These are phyloP conservation scores for Origma solitaria DNA, from an alignment of 2,113 vertebrate genomes.

Conservation along the genomic window DNA sequence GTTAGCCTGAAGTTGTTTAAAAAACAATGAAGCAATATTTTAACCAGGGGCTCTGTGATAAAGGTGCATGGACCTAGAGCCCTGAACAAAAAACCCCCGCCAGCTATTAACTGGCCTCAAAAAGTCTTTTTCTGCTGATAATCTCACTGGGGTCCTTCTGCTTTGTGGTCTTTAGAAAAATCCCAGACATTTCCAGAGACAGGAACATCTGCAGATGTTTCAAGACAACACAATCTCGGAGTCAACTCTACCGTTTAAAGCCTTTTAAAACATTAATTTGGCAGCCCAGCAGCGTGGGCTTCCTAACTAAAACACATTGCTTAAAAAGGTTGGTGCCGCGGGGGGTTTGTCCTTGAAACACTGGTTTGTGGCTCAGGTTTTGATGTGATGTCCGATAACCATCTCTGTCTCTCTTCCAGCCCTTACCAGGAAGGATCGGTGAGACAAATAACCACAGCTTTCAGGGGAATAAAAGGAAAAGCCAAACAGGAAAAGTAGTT, in stretches of 20 bases:
- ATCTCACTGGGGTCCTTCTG: not conserved
- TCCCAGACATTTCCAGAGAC: not conserved
- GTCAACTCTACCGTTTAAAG: not conserved
- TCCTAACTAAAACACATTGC: not conserved
- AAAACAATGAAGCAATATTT: not conserved
- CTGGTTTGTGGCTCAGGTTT: not conserved
- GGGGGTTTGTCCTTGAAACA: not conserved
- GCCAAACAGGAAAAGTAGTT: slow-evolving; percentile 50
- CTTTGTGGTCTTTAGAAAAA: not conserved
- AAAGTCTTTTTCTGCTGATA: not conserved
- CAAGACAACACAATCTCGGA: not conserved
- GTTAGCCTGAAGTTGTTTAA: not conserved
- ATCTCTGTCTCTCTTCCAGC: slow-evolving; percentile 29
- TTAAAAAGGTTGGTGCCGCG: not conserved
- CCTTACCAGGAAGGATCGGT: slow-evolving; percentile 28
- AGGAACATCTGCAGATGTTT: slow-evolving; percentile 14
- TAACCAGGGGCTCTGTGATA: not conserved
- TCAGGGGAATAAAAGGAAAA: slow-evolving; percentile 42
- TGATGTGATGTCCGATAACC: not conserved
- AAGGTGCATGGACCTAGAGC: not conserved
- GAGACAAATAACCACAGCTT: slow-evolving; percentile 29
- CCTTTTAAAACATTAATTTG: not conserved
- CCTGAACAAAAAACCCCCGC: not conserved
- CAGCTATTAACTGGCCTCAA: not conserved
- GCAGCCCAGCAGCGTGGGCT: not conserved